Percentiles rank a stretch among this genome's conserved stretches.
phyloP scores from a whole-genome alignment of 2,888 invertebrate species.

The Bedellia somnulentella region DNA sequence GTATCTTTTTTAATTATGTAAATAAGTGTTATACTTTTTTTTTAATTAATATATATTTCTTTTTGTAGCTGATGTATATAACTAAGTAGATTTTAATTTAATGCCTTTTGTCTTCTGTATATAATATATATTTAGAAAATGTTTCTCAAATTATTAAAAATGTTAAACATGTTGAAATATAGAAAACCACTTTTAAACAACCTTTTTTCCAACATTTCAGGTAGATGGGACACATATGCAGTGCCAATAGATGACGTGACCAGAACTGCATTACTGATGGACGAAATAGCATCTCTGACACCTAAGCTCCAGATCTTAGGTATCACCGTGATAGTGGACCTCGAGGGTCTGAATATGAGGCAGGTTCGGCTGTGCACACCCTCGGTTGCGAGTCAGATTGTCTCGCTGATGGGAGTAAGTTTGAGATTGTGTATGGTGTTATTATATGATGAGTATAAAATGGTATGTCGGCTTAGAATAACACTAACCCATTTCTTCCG shows the following conservation, averaged over 20 bases:
- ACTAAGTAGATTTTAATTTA: too few relatives aligned
- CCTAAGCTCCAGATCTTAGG: constrained; percentile 46
- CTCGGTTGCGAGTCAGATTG: constrained; percentile 37
- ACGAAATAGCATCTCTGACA: constrained; percentile 33
- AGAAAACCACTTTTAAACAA: background rate
- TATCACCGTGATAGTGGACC: constrained; percentile 42
- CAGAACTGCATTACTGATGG: constrained; percentile 39
- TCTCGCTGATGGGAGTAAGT: constrained; percentile 42
- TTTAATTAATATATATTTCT: too few relatives aligned
- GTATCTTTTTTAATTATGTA: too few relatives aligned
- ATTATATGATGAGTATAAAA: background rate
- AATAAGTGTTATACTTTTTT: too few relatives aligned
- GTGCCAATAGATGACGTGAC: constrained; percentile 38
- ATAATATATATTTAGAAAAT: background rate
- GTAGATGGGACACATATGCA: constrained; percentile 33
- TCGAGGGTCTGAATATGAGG: constrained; percentile 31
- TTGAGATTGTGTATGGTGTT: constrained; percentile 4
- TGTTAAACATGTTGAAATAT: background rate
- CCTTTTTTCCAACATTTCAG: constrained; percentile 17
- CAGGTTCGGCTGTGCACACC: constrained; percentile 35
- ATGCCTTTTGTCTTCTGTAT: too few relatives aligned
- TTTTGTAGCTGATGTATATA: too few relatives aligned
- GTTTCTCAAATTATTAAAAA: background rate
- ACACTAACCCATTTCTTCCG: too few relatives aligned
- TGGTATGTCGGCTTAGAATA: too few relatives aligned